Conservation (phyloP, 35 echinoderm and acorn worm genomes). For the Strongylocentrotus purpuratus region DNA sequence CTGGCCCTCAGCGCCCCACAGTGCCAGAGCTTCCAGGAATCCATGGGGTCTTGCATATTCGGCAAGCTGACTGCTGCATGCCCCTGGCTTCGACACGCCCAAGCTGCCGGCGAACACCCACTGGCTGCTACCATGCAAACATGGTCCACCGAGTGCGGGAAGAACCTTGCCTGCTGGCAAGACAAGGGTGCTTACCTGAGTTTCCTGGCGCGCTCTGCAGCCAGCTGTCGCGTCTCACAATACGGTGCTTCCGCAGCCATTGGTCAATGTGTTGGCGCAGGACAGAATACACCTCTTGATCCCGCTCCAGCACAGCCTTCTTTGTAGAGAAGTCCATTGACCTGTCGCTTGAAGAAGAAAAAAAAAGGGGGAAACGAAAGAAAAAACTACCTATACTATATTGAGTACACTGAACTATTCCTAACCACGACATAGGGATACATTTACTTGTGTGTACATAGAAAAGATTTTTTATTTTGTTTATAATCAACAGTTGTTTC, state of each 20-base stretch:
- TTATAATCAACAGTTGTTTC: too few relatives aligned
- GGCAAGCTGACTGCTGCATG: not conserved
- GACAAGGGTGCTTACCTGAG: not conserved
- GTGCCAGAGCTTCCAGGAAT: conserved; percentile 25
- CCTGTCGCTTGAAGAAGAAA: not conserved
- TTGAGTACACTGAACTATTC: not conserved
- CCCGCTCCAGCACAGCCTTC: not conserved
- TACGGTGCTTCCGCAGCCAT: not conserved
- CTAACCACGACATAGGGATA: too few relatives aligned
- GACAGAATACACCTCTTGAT: not conserved
- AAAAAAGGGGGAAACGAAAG: not conserved
- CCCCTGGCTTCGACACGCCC: not conserved
- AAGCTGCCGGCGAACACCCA: not conserved
- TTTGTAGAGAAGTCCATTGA: not conserved
- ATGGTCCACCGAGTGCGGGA: conserved; percentile 27
- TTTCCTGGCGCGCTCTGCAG: conserved; percentile 9
- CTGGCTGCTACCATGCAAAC: not conserved
- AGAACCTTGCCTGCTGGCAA: not conserved
- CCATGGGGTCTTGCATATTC: conserved; percentile 10
- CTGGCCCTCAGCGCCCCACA: conserved; percentile 16
- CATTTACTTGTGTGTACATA: too few relatives aligned
- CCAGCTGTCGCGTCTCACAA: conserved; percentile 5
- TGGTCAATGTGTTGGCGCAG: not conserved
- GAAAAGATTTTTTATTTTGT: too few relatives aligned
- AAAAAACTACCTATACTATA: too few relatives aligned